Conservation (phyloP, 2,113 vertebrate species). For the Lagopus leucura region DNA sequence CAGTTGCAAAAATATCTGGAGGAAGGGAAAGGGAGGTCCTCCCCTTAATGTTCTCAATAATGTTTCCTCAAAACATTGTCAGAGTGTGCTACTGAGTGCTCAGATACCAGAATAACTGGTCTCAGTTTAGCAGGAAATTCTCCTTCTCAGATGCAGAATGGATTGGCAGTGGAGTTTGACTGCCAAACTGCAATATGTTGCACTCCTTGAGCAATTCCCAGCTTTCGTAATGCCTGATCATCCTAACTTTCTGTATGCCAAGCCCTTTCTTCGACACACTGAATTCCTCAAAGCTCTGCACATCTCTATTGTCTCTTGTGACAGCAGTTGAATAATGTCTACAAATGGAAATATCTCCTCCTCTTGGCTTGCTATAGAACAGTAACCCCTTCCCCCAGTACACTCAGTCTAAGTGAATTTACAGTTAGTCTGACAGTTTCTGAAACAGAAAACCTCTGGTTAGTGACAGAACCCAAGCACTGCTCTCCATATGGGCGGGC, state of each 20-base stretch:
- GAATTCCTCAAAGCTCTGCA: constrained; percentile 24
- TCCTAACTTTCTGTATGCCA: not conserved
- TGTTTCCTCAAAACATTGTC: not conserved
- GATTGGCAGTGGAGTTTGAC: not conserved
- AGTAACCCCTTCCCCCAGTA: not conserved
- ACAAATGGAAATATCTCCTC: constrained; percentile 42
- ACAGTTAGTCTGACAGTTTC: constrained; percentile 19
- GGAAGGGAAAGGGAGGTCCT: not conserved
- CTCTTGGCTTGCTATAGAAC: constrained; percentile 31
- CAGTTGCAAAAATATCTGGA: not conserved
- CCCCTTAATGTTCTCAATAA: not conserved
- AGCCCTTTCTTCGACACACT: not conserved
- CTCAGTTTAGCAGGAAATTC: not conserved
- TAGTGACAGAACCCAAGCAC: not conserved
- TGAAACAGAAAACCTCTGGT: constrained; percentile 22
- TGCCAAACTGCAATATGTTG: not conserved
- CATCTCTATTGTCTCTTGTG: constrained; percentile 42
- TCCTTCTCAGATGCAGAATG: not conserved
- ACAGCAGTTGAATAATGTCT: constrained; percentile 41
- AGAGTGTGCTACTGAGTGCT: not conserved
- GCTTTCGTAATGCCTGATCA: not conserved
- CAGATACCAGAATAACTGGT: not conserved
- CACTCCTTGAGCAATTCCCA: not conserved
- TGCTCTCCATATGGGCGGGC: not conserved
- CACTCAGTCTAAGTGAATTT: constrained; percentile 43